Percentiles rank a stretch among this genome's conserved stretches.
These are phyloP conservation scores for Notocelia uddmanniana DNA, from an alignment of 2,888 invertebrate species.

Conservation along the genomic window DNA sequence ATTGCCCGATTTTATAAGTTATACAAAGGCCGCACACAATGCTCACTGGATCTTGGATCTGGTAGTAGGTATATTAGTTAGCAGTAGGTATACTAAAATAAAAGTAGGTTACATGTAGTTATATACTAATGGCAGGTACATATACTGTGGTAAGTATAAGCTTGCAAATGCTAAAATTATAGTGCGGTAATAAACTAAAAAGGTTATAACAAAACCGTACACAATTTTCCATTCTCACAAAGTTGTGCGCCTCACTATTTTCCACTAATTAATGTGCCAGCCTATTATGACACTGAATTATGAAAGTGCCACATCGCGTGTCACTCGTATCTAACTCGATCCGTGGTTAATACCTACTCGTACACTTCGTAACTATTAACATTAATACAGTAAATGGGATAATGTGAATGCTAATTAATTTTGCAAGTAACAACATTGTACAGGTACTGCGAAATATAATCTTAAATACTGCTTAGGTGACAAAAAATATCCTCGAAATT, in stretches of 20 bases:
- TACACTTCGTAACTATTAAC: slow-evolving; percentile 37
- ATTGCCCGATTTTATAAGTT: too few species aligned
- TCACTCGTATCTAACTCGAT: slow-evolving; percentile 51
- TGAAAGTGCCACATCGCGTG: slow-evolving; percentile 71
- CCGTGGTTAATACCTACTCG: slow-evolving; percentile 30
- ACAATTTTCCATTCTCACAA: not conserved
- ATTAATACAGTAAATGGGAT: slow-evolving; percentile 22
- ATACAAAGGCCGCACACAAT: too few species aligned
- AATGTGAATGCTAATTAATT: not conserved
- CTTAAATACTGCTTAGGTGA: too few species aligned
- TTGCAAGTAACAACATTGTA: not conserved
- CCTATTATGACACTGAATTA: slow-evolving; percentile 76
- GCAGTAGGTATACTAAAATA: too few species aligned
- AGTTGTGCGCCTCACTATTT: slow-evolving; percentile 24
- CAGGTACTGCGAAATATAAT: too few species aligned
- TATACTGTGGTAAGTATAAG: too few species aligned
- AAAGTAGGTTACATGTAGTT: too few species aligned
- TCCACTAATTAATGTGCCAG: slow-evolving; percentile 45
- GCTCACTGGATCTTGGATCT: too few species aligned
- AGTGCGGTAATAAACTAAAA: not conserved
- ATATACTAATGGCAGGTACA: too few species aligned
- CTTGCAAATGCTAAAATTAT: too few species aligned
- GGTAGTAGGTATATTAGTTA: too few species aligned
- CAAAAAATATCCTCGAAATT: too few species aligned
- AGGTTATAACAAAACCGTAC: not conserved